These are phyloP conservation scores for Mylabris phalerata DNA, from an alignment of 1,140 invertebrate genomes.

Conservation along the genomic window DNA sequence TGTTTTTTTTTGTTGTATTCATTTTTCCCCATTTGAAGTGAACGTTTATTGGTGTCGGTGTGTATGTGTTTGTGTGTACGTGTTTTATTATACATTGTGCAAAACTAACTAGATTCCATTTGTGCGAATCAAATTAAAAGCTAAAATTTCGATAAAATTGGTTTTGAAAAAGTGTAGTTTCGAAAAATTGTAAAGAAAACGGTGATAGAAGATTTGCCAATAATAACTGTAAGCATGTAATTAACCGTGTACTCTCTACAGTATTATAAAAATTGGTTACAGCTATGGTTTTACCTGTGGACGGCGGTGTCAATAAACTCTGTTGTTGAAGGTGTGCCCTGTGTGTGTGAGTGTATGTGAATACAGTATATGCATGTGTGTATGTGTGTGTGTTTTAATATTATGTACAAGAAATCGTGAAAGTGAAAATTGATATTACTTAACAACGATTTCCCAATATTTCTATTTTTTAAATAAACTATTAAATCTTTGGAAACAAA, in stretches of 20 bases:
- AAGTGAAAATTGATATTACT: slow-evolving; percentile 35
- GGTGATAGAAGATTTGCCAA: not conserved
- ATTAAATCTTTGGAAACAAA: not conserved
- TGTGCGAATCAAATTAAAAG: not conserved
- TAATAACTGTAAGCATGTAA: slow-evolving; percentile 1
- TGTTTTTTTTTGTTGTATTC: not conserved
- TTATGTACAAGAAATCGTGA: slow-evolving; percentile 19
- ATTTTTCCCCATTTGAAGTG: too few species aligned
- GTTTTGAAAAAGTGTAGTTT: not conserved
- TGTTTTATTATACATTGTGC: not conserved
- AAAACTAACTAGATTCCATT: not conserved
- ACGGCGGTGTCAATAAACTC: slow-evolving; percentile 35
- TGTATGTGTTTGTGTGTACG: too few species aligned
- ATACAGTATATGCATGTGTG: too few species aligned
- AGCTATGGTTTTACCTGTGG: slow-evolving; percentile 27
- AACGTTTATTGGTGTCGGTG: too few species aligned
- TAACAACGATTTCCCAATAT: slow-evolving; percentile 19
- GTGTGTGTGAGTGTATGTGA: not conserved
- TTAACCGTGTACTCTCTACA: not conserved
- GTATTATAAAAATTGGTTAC: slow-evolving; percentile 19
- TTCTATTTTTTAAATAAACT: not conserved
- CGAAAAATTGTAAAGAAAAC: not conserved
- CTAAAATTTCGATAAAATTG: not conserved
- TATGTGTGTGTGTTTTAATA: too few species aligned
- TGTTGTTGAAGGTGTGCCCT: slow-evolving; percentile 30